Conservation (phyloP, 1,140 invertebrate species). For the Drosophila kurseongensis region DNA sequence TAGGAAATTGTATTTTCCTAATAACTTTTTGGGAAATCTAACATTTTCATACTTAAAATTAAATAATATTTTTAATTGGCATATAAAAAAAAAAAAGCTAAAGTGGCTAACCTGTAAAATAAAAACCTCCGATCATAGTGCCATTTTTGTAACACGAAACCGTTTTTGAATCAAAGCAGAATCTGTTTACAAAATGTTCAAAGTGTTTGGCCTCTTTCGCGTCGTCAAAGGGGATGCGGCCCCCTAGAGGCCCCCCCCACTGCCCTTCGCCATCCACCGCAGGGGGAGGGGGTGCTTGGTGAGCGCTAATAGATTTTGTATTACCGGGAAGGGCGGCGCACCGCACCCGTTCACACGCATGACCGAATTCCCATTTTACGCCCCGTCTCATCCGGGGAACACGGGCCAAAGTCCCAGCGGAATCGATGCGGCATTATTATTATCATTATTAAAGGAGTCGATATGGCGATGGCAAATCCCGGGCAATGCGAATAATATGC, state of each 20-base stretch:
- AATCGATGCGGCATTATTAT: slow-evolving; percentile 67
- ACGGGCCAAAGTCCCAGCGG: slow-evolving; percentile 54
- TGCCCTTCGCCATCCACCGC: not conserved
- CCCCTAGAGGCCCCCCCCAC: not conserved
- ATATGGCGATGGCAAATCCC: slow-evolving; percentile 57
- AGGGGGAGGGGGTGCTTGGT: slow-evolving; percentile 27
- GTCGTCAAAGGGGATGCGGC: slow-evolving; percentile 19
- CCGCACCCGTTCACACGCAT: slow-evolving; percentile 60
- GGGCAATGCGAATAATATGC: slow-evolving; percentile 69
- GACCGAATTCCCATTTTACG: slow-evolving; percentile 78
- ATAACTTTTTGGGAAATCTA: no score
- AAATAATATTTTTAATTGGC: no score
- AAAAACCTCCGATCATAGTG: not conserved
- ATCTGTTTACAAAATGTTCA: slow-evolving; percentile 9
- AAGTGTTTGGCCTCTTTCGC: slow-evolving; percentile 6
- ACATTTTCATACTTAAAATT: no score
- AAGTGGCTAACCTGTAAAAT: not conserved
- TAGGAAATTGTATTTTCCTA: no score
- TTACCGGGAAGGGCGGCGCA: slow-evolving; percentile 43
- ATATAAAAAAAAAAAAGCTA: no score
- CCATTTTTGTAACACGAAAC: not conserved
- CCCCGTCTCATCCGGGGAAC: slow-evolving; percentile 39
- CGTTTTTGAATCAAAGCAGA: not conserved
- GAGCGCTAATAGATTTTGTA: slow-evolving; percentile 77
- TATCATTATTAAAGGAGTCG: slow-evolving; percentile 78